phyloP scores from a whole-genome alignment of 2,797 vertebrate genomes.

The Atherinosoma microstoma region DNA sequence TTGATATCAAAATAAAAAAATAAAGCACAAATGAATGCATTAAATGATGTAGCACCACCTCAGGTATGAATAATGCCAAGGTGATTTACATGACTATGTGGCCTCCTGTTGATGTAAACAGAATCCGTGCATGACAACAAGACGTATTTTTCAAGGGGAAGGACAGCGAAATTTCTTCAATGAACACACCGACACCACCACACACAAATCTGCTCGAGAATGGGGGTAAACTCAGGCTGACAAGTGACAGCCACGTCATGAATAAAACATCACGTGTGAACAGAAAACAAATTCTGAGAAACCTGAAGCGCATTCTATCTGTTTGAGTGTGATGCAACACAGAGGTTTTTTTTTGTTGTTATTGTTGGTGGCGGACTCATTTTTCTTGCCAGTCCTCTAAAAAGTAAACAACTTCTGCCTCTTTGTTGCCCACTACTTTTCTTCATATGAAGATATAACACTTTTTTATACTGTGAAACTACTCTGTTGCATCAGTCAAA shows the following conservation, averaged over 20 bases:
- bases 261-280: constrained; percentile 66
- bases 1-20: constrained; percentile 23
- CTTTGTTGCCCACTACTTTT: neutral
- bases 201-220: constrained; percentile 49
- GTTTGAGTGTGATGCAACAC: constrained; percentile 52
- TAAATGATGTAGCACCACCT: constrained; percentile 4
- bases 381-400: constrained; percentile 31
- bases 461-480: neutral
- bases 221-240: constrained; percentile 59
- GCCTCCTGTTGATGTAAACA: constrained; percentile 42
- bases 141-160: constrained; percentile 27
- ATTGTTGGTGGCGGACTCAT: constrained; percentile 13
- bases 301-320: constrained; percentile 43
- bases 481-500: neutral
- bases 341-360: constrained; percentile 25
- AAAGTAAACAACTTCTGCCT: constrained; percentile 31
- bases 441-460: neutral
- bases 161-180: constrained; percentile 45
- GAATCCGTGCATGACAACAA: constrained; percentile 44
- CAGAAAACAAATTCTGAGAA: constrained; percentile 49
- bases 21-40: constrained; percentile 16
- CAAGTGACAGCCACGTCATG: constrained; percentile 64
- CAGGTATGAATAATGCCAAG: constrained; percentile 9
- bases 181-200: constrained; percentile 32
- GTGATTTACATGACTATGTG: constrained; percentile 24